Base-by-base conservation (phyloP, 1,140 invertebrate genomes). In the Drosophila takahashii region DNA sequence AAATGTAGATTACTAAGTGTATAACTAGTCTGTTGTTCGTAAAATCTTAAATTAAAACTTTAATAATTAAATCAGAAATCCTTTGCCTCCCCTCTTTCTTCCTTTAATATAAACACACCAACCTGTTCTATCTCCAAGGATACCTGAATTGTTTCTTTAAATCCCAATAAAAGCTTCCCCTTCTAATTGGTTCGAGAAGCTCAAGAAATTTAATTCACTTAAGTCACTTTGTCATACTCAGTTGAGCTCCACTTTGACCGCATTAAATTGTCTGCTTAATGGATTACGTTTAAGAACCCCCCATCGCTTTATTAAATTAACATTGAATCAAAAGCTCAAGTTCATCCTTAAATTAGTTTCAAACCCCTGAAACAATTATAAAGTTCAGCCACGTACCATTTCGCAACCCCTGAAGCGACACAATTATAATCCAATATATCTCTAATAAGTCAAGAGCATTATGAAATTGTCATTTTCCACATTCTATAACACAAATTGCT, bases 361-460 rank as follows among this genome's bases (percentile, higher is more conserved):
- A 9, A 45, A 13, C 18, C 58, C 18, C 44, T 22, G 39, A 70
- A 57, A 56, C 51, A 70, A 70, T 70, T 70, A 57, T 70, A 70
- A 57, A 70, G 34, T 70, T 70, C 32, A 29, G 16, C 64, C 66
- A 67, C 64, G 64, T 67, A 67, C 18, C 64, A 34, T 18, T 60
- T 51, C 27, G 39, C 18, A 13, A 37, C 52, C 50, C 66, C 64
- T 56, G 34, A 13, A n/a, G 60, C 3, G 29, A 66, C 45, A 36
- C 42, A 67, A 70, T 70, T 70, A 70, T 70, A 70, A 70, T 69
- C 50, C 34, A 69, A 70, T 70, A 70, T 69, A 37, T 69, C 65
- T 70, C 67, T 70, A 70, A 70, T 70, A 70, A 70, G 65, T 70
- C 42, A 39, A 70, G 64, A 70, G 65, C 51, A 57, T 70, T 70